These are phyloP conservation scores for Cheilosia vernalis DNA, from an alignment of 2,888 invertebrate genomes.

Conservation along the genomic window DNA sequence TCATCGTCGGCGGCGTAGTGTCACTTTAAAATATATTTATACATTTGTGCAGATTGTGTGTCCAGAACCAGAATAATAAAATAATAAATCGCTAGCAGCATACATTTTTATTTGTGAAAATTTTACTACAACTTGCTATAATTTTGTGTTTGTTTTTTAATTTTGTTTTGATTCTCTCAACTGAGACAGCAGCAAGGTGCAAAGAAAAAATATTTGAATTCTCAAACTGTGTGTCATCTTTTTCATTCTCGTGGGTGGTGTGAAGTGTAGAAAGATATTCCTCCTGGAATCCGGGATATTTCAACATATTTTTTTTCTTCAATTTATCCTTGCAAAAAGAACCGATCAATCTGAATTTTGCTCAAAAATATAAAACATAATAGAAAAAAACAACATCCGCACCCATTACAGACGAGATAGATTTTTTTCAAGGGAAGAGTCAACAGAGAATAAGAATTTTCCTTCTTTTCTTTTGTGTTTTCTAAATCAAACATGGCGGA, in stretches of 20 bases:
- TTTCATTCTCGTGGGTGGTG: conserved; percentile 50
- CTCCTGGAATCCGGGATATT: conserved; percentile 37
- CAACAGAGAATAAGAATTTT: conserved; percentile 19
- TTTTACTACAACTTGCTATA: conserved; percentile 56
- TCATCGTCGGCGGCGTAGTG: conserved; percentile 40
- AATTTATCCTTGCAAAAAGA: conserved; percentile 12
- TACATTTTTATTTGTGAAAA: conserved; percentile 24
- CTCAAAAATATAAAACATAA: background rate
- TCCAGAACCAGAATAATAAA: background rate
- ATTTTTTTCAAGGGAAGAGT: conserved; percentile 7
- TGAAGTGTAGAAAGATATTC: conserved; percentile 25
- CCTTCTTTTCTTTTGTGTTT: conserved; percentile 43
- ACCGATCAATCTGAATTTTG: background rate
- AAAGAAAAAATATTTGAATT: background rate
- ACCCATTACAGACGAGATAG: background rate
- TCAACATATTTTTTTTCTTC: conserved; percentile 1
- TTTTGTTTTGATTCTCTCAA: conserved; percentile 1
- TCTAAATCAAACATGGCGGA: conserved; percentile 83
- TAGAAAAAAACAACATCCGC: background rate
- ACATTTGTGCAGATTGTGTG: conserved; percentile 39
- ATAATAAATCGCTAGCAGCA: conserved; percentile 33
- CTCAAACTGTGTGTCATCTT: conserved; percentile 20
- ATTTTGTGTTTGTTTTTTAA: conserved; percentile 47
- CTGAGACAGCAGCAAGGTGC: background rate
- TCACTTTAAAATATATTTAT: conserved; percentile 27